Evolutionary conservation across 2,888 invertebrate genomes (phyloP).

Genomic region (Pachliopta kotzebuea): DNA sequence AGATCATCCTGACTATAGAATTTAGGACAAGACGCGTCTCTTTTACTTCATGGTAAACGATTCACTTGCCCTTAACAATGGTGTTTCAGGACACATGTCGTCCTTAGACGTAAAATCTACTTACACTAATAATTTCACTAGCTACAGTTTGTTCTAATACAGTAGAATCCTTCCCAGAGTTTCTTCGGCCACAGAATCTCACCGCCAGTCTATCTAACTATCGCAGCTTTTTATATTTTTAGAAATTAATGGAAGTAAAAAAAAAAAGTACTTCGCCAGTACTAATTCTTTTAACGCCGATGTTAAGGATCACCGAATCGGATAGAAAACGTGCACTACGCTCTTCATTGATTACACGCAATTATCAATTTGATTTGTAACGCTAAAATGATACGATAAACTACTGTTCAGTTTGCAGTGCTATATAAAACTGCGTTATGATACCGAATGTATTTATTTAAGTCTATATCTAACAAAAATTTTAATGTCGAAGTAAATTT

Average conservation of each 20-base stretch:
- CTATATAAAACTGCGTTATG: neutral
- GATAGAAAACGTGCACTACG: slow-evolving; percentile 62
- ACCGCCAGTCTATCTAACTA: too few species aligned
- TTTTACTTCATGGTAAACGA: too few species aligned
- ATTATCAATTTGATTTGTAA: slow-evolving; percentile 45
- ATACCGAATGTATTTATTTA: neutral
- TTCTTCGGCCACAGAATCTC: too few species aligned
- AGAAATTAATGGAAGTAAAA: neutral
- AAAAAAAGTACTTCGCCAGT: slow-evolving; percentile 4
- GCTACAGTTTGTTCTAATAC: too few species aligned
- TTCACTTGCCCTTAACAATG: too few species aligned
- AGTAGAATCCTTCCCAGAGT: too few species aligned
- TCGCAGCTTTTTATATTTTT: neutral
- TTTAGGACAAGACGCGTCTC: too few species aligned
- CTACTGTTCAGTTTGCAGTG: neutral
- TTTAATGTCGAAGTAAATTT: neutral
- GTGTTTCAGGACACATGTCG: too few species aligned
- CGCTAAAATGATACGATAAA: slow-evolving; percentile 27
- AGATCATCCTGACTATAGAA: too few species aligned
- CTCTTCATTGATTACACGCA: slow-evolving; percentile 55
- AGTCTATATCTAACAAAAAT: neutral
- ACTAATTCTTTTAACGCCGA: slow-evolving; percentile 6
- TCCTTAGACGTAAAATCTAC: too few species aligned
- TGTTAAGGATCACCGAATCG: slow-evolving; percentile 36
- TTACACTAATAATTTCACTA: too few species aligned